phyloP scores from a whole-genome alignment of 2,888 invertebrate species.

The Chirona hameri region DNA sequence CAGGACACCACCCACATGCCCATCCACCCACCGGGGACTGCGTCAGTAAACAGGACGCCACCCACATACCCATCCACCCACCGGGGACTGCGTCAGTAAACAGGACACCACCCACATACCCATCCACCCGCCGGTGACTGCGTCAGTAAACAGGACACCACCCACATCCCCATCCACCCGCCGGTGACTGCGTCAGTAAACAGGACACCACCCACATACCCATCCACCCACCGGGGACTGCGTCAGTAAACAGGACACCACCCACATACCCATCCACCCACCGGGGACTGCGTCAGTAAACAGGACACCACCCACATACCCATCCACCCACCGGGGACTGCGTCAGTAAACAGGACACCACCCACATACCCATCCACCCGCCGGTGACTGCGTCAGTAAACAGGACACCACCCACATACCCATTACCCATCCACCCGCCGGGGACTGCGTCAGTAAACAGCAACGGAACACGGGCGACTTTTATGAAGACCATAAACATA shows the following conservation, averaged over 20 bases:
- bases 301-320: too few species aligned
- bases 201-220: too few species aligned
- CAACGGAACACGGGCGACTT: neutral
- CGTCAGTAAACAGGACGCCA: neutral
- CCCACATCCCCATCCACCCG: too few species aligned
- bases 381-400: neutral
- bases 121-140: neutral
- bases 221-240: neutral
- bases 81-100: neutral
- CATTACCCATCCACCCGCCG: neutral
- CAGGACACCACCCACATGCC: too few species aligned
- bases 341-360: neutral
- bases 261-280: too few species aligned
- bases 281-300: neutral
- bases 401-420: too few species aligned
- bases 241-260: neutral
- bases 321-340: neutral
- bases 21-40: neutral
- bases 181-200: neutral
- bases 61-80: too few species aligned
- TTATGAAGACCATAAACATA: slow-evolving; percentile 28
- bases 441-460: neutral
- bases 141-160: neutral
- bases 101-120: too few species aligned
- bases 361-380: too few species aligned